Evolutionary conservation across 2,113 vertebrate genomes (phyloP), one percentile per base, ranked within the genome.

Genomic region (Neogale vison): DNA sequence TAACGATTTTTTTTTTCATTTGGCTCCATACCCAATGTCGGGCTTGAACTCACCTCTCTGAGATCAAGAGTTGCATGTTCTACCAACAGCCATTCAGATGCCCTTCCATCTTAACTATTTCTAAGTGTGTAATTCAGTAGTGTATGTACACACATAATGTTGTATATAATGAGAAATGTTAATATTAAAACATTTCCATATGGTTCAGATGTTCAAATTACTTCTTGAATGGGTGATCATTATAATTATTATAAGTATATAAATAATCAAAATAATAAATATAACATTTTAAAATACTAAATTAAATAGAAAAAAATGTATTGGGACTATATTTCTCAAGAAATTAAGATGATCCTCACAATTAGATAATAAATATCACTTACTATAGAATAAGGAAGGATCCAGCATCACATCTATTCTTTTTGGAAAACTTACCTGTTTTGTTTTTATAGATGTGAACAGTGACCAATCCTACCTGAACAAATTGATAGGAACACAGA

Each of bases 131-230:
- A 59, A 47, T 93, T 93, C 23, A 93, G 47, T 57, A 79, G 20
- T n/a, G 34, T 79, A 89, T 23, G 14, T 76, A 45, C 3, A 79
- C 34, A 42, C 3, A 24, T 17, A 26, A 31, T 59, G 18, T 61
- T 65, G 10, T 34, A 9, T 12, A 0, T 72, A 42, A 72, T 71
- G 57, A 83, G 23, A 63, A 72, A 69, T 90, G 84, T 93, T 71
- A 59, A 39, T 59, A 9, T 74, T 61, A 61, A 77, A 74, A 79
- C 71, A 31, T 61, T 88, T 63, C 23, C 81, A 55, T 34, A 74
- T 74, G 15, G 18, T 81, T 95, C 61, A 93, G 74, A 86, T 88
- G 50, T 71, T 92, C 93, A 90, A 90, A 55, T 79, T 92, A 42
- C 10, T 50, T 90, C n/a, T 94, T 80, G 29, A 95, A 23, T 63